Evolutionary conservation across 1,140 invertebrate genomes (phyloP), one percentile per base, ranked within the genome.

Genomic region (Ceratina calcarata): DNA sequence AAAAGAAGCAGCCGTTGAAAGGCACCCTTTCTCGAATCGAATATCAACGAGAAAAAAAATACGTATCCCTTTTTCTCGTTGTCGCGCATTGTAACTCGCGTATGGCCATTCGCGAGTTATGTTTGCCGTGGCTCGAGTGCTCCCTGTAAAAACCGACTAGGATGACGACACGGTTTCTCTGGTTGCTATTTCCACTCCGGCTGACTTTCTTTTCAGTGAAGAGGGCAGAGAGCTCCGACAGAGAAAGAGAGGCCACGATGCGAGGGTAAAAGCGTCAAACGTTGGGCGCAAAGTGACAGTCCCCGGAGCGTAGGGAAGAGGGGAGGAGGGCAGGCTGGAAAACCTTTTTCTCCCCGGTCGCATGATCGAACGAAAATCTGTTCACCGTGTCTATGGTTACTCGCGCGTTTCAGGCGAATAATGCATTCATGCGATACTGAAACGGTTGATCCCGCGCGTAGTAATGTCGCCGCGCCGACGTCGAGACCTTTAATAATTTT

Each of bases 181-280:
- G 45, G 22, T 37, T 37, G 61, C 27, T 24, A 10, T 16, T 32
- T 27, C 53, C 27, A 37, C 55, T 16, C n/a, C 24, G 55, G 58
- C 22, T 49, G 76, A 65, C 61, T 61, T 71, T 68, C 71, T 78
- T 78, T 62, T 37, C 22, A 7, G 18, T 37, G 20, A 32, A 13
- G 0, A 15, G 0, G 8, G 27, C 3, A 66, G 37, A 6, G 37
- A 20, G 12, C 8, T 24, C 24, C 22, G 60, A 22, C n/a, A 24
- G 57, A 16, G 20, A 24, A 13, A 27, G 15, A 13, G 15, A n/a
- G 55, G 55, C 55, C 55, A 57, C 55, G 55, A 57, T 57, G 55
- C 55, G 55, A 57, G 55, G 55, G 15, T 73, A 81, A 81, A 81
- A 81, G 80, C 80, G 57, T 81, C 74, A 71, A 81, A 78, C 67